Evolutionary conservation across 1,140 invertebrate species (phyloP).

Genomic region (Drosophila lacteicornis): DNA sequence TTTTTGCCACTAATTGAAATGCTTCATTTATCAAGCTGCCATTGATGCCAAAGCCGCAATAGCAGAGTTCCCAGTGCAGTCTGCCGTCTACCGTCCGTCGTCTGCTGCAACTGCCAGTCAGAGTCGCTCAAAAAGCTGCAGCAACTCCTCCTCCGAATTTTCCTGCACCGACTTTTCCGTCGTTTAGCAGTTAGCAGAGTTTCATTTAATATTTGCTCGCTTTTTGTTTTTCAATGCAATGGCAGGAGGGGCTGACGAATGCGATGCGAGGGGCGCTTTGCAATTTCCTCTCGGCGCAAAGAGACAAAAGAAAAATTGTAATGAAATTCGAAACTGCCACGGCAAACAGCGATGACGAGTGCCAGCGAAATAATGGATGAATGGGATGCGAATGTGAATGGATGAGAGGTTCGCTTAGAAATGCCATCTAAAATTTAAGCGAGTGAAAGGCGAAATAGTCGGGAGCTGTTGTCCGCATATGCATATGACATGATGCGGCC

Average conservation of each 20-base stretch:
- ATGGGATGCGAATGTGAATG: constrained; percentile 36
- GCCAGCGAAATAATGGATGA: constrained; percentile 25
- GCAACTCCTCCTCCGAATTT: constrained; percentile 11
- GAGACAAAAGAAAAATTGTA: constrained; percentile 76
- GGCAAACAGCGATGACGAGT: constrained; percentile 46
- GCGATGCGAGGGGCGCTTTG: constrained; percentile 21
- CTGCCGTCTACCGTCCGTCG: constrained; percentile 5
- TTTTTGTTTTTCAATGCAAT: constrained; percentile 23
- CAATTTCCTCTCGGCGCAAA: constrained; percentile 59
- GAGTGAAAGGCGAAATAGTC: constrained; percentile 47
- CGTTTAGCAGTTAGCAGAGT: constrained; percentile 61
- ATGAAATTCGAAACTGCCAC: constrained; percentile 78
- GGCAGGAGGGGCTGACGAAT: no score
- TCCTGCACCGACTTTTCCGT: constrained; percentile 3
- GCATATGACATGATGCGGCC: constrained; percentile 28
- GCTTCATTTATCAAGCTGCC: constrained; percentile 74
- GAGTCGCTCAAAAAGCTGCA: constrained; percentile 50
- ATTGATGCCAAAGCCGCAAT: constrained; percentile 54
- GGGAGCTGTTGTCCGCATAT: constrained; percentile 19
- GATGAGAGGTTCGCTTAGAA: constrained; percentile 57
- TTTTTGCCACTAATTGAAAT: constrained; percentile 75
- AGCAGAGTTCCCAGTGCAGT: constrained; percentile 6
- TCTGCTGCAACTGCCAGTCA: constrained; percentile 39
- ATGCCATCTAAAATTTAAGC: constrained; percentile 76
- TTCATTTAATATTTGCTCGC: constrained; percentile 55